Percentiles rank a stretch among this genome's conserved stretches.
phyloP scores from a whole-genome alignment of 1,140 invertebrate species.

The Nephila pilipes region DNA sequence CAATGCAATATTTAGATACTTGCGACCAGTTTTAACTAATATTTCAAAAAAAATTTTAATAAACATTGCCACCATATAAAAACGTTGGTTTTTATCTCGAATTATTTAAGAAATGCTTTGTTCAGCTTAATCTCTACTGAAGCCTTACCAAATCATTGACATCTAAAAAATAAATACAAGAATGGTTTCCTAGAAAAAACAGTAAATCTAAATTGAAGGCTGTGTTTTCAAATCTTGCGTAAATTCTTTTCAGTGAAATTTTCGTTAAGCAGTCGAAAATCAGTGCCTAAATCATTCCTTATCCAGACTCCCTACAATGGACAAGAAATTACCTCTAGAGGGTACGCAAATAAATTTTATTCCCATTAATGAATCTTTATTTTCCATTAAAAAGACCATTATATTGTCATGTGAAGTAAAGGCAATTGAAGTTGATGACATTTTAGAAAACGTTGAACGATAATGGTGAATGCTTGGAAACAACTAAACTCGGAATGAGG shows the following conservation, averaged over 20 bases:
- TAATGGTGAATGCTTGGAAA: background rate
- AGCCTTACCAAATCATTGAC: no score
- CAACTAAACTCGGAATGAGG: background rate
- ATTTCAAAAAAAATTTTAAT: no score
- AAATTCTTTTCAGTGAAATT: background rate
- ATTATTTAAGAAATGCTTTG: no score
- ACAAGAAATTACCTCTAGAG: background rate
- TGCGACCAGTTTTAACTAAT: no score
- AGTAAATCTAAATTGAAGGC: background rate
- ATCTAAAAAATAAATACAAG: background rate
- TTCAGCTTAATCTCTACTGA: no score
- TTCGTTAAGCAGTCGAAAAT: background rate
- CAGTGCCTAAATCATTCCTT: background rate
- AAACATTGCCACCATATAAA: no score
- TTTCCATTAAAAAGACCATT: constrained; percentile 46
- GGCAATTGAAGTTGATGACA: constrained; percentile 14
- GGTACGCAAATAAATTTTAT: background rate
- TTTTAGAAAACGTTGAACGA: background rate
- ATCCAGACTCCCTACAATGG: background rate
- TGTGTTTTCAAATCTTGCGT: background rate
- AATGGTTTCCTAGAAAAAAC: background rate
- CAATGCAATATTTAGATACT: no score
- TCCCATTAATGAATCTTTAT: constrained; percentile 13
- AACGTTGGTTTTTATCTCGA: no score
- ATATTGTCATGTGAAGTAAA: background rate